Percentiles rank a stretch among this genome's conserved stretches.
These are phyloP conservation scores for Timema cristinae DNA, from an alignment of 2,888 invertebrate species.

Conservation along the genomic window DNA sequence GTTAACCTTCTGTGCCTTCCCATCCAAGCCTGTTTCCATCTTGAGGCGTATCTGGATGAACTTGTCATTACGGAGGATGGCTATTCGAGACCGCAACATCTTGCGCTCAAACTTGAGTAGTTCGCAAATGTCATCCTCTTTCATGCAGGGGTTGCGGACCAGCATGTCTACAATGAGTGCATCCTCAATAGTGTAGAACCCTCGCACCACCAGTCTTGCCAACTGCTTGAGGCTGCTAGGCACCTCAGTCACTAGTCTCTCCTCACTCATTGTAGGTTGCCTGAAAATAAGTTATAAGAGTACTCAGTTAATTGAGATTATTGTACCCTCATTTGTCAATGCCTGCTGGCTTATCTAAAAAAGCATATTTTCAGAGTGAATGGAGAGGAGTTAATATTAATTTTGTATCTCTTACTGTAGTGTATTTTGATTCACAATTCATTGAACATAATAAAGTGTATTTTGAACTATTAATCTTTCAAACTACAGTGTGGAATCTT, in stretches of 20 bases:
- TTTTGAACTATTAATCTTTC: too few species aligned
- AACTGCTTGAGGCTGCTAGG: constrained; percentile 91
- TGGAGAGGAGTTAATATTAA: too few species aligned
- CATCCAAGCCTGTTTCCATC: constrained; percentile 94
- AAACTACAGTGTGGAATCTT: too few species aligned
- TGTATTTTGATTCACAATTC: too few species aligned
- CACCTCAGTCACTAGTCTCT: constrained; percentile 80
- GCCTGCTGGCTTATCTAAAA: too few species aligned
- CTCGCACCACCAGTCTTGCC: constrained; percentile 84
- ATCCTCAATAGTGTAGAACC: constrained; percentile 93
- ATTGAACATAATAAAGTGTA: too few species aligned
- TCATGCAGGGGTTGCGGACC: constrained; percentile 92
- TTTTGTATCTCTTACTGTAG: too few species aligned
- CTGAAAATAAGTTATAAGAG: background rate
- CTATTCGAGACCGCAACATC: constrained; percentile 83
- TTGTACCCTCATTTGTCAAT: too few species aligned
- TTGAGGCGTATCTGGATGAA: constrained; percentile 87
- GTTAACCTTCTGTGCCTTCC: constrained; percentile 92
- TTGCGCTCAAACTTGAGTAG: constrained; percentile 89
- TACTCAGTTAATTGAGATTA: background rate
- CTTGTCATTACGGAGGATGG: constrained; percentile 84
- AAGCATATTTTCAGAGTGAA: too few species aligned
- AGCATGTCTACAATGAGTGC: constrained; percentile 93
- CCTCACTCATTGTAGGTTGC: constrained; percentile 55
- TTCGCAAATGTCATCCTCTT: constrained; percentile 87